Percentiles rank a stretch among this genome's conserved stretches.
phyloP scores from a whole-genome alignment of 2,113 vertebrate genomes.

The Saguinus imperator region DNA sequence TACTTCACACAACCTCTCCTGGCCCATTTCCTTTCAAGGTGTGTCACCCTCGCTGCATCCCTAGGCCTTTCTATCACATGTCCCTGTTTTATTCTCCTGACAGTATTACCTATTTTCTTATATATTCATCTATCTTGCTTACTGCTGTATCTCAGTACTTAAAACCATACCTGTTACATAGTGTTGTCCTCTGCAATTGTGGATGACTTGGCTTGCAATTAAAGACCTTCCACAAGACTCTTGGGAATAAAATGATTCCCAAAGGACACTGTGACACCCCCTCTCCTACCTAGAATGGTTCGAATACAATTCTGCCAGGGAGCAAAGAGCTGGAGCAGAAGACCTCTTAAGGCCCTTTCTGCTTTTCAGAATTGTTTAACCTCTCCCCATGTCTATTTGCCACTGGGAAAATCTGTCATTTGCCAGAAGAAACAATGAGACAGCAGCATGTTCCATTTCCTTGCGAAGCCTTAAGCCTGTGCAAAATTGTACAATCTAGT shows the following conservation, averaged over 20 bases:
- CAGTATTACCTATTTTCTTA: not conserved
- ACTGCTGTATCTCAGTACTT: not conserved
- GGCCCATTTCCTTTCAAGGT: not conserved
- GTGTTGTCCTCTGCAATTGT: not conserved
- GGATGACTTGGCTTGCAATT: slow-evolving; percentile 39
- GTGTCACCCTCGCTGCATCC: not conserved
- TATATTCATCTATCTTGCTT: not conserved
- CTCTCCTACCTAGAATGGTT: not conserved
- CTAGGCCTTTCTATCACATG: not conserved
- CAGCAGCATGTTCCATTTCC: not conserved
- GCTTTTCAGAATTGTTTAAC: not conserved
- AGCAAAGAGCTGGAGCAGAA: not conserved
- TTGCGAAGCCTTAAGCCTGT: not conserved
- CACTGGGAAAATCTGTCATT: slow-evolving; percentile 38
- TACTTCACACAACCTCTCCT: not conserved
- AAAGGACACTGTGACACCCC: not conserved
- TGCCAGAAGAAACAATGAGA: slow-evolving; percentile 4
- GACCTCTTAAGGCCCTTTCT: slow-evolving; percentile 2
- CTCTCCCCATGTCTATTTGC: not conserved
- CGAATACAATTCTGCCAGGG: not conserved
- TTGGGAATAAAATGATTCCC: slow-evolving; percentile 25
- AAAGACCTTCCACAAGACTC: slow-evolving; percentile 4
- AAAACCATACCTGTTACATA: not conserved
- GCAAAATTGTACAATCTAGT: slow-evolving; percentile 62
- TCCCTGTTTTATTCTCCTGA: not conserved